Evolutionary conservation across 2,797 vertebrate species (phyloP).

Genomic region (Lepus oiostolus): DNA sequence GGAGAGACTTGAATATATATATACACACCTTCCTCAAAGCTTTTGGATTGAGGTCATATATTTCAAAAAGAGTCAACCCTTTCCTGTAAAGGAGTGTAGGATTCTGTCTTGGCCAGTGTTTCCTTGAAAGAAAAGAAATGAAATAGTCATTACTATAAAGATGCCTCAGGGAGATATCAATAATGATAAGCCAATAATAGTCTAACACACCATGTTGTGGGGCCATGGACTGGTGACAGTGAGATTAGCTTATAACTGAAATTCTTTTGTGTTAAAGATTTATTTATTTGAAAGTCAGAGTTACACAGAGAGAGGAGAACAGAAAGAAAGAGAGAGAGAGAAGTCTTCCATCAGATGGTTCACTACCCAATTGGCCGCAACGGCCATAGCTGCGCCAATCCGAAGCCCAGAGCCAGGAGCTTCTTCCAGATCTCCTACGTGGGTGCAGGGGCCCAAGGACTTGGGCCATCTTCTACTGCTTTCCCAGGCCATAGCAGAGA

Average conservation of each 20-base stretch:
- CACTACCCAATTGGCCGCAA: no score
- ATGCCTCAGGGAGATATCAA: neutral
- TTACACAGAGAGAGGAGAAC: no score
- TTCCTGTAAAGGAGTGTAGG: conserved; percentile 39
- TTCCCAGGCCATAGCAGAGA: no score
- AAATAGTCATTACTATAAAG: conserved; percentile 33
- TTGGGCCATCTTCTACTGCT: no score
- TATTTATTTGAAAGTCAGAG: no score
- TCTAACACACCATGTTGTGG: neutral
- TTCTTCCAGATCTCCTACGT: no score
- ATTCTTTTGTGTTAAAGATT: neutral
- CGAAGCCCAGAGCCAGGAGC: no score
- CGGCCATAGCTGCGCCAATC: no score
- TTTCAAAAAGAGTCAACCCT: conserved; percentile 35
- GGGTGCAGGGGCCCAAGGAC: no score
- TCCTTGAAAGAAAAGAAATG: conserved; percentile 26
- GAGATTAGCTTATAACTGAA: neutral
- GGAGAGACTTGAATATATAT: neutral
- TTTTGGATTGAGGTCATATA: conserved; percentile 38
- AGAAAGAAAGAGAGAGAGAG: no score
- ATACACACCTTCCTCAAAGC: neutral
- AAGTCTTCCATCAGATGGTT: no score
- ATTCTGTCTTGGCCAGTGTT: conserved; percentile 16
- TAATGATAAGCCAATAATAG: neutral
- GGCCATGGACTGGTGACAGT: neutral